These are phyloP conservation scores for Micropterix aruncella DNA, from an alignment of 2,888 invertebrate genomes.

Conservation along the genomic window DNA sequence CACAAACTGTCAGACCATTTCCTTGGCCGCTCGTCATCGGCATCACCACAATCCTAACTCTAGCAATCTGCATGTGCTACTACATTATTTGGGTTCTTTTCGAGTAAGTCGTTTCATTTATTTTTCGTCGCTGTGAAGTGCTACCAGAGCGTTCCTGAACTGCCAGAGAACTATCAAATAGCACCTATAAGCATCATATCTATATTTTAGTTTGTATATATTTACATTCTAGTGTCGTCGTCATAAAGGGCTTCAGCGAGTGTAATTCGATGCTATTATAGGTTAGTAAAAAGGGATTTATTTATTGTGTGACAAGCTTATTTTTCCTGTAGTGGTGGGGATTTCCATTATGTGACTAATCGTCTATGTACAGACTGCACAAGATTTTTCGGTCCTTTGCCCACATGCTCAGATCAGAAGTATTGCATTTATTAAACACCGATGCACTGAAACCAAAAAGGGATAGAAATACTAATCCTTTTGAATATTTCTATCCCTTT, in stretches of 20 bases:
- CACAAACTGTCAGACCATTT: slow-evolving; percentile 58
- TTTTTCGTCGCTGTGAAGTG: slow-evolving; percentile 1
- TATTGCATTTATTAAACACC: no score
- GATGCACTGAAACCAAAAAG: no score
- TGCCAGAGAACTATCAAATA: no score
- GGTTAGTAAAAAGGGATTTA: background rate
- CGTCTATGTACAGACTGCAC: no score
- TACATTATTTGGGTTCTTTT: slow-evolving; percentile 87
- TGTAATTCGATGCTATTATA: background rate
- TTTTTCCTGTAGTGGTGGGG: background rate
- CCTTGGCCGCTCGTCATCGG: slow-evolving; percentile 70
- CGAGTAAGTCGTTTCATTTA: slow-evolving; percentile 51
- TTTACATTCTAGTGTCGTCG: background rate
- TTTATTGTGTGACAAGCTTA: background rate
- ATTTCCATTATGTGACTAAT: no score
- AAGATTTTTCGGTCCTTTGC: no score
- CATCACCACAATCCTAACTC: slow-evolving; percentile 64
- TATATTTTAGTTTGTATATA: no score
- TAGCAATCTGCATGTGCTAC: slow-evolving; percentile 79
- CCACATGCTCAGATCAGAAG: no score
- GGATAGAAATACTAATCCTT: no score
- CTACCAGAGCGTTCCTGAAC: no score
- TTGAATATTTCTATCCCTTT: no score
- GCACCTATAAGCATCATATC: no score
- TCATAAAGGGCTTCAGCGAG: background rate